Evolutionary conservation across 2,797 vertebrate genomes (phyloP), one percentile per base, ranked within the genome.

Genomic region (Esox masquinongy): DNA sequence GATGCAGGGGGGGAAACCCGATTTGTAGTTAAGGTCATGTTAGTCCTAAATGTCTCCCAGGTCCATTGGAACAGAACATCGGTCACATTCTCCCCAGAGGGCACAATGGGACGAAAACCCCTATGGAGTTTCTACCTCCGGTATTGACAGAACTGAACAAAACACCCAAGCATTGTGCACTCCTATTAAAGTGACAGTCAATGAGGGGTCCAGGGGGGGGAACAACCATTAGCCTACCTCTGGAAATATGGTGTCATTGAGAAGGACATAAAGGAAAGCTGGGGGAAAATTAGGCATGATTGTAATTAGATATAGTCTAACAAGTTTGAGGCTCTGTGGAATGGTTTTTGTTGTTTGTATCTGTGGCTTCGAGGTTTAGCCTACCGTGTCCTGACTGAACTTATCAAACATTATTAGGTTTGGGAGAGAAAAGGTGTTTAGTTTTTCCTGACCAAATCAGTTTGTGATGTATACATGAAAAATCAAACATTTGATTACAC

Each of bases 91-190:
- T 80, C 77, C 82, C 74, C 77, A 78, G 84, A 50, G 73, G 68
- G 59, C 79, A 87, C 82, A 85, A 86, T 83, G 75, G 79, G 61
- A 3, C 79, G 82, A 81, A 87, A 5, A 69, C 36, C 72, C 24
- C 82, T 12, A 31, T 68, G 0, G 68, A 77, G 70, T 78, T 85
- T 80, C 80, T 82, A 85, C 74, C 72, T 73, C 19, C 11, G 5
- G 81, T 70, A 70, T 83, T 83, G 79, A 86, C 73, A 50, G 63
- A 31, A 47, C 72, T 66, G 71, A 67, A 82, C 74, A 72, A 70
- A 71, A 73, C 3, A 31, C 34, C 39, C 59, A 53, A 8, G 72
- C 64, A 29, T 76, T 26, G 63, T 22, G 19, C 49, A 8, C 2
- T 24, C 68, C 29, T 26, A 0, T 76, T 80, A 66, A 74, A 72